Evolutionary conservation across 37 sponge, comb jelly and placozoan species (phyloP).

Genomic region (Oopsacas minuta): DNA sequence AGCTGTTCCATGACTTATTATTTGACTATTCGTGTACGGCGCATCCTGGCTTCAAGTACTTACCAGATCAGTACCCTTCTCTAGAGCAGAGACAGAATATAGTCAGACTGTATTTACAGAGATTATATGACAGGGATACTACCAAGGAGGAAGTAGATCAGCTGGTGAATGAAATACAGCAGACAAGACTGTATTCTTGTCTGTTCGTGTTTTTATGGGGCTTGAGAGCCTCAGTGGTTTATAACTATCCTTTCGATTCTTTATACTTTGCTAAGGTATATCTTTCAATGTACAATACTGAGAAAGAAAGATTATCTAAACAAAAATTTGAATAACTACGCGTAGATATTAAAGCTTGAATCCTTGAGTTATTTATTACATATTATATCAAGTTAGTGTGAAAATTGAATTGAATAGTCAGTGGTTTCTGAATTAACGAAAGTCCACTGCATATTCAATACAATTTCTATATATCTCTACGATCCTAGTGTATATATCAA

Average conservation of each 20-base stretch:
- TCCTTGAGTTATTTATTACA: too few relatives aligned
- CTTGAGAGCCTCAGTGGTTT: not conserved
- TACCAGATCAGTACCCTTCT: not conserved
- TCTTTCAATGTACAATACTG: not conserved
- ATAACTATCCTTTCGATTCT: not conserved
- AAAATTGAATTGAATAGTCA: too few relatives aligned
- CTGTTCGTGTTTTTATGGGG: slow-evolving; percentile 8
- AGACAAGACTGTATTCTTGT: not conserved
- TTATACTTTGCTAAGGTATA: not conserved
- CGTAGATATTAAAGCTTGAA: too few relatives aligned
- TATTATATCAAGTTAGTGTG: too few relatives aligned
- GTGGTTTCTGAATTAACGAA: too few relatives aligned
- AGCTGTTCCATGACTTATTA: not conserved
- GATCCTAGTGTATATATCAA: too few relatives aligned
- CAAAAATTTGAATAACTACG: too few relatives aligned
- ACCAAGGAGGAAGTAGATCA: not conserved
- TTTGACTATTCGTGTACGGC: not conserved
- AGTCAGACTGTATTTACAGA: not conserved
- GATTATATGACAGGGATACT: not conserved
- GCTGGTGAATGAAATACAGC: not conserved
- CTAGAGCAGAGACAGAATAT: not conserved
- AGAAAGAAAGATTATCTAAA: not conserved
- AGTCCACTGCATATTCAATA: too few relatives aligned
- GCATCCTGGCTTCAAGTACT: not conserved
- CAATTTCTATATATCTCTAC: too few relatives aligned